These are phyloP conservation scores for Toxonevra muliebris DNA, from an alignment of 2,888 invertebrate species.

Conservation along the genomic window DNA sequence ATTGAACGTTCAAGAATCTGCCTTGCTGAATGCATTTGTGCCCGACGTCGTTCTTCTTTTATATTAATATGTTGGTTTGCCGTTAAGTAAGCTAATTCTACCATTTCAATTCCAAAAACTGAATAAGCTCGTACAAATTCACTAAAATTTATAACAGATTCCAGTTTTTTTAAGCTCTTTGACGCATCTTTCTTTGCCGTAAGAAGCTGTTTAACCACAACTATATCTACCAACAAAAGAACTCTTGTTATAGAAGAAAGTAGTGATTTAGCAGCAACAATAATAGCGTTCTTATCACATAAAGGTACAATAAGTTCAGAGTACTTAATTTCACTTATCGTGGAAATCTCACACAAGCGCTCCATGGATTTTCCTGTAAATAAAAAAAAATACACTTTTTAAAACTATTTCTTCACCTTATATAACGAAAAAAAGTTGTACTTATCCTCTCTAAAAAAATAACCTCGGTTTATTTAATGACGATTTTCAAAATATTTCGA, in stretches of 20 bases:
- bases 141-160: conserved; percentile 90
- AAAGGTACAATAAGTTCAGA: conserved; percentile 73
- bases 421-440: no score
- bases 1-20: conserved; percentile 95
- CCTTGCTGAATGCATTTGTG: conserved; percentile 96
- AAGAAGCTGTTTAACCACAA: conserved; percentile 95
- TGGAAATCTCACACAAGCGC: conserved; percentile 82
- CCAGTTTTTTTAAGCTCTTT: conserved; percentile 82
- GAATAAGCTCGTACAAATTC: conserved; percentile 99
- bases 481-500: no score
- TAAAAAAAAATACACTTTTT: background rate
- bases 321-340: conserved; percentile 68
- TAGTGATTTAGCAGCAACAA: conserved; percentile 91
- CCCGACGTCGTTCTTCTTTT: conserved; percentile 91
- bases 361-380: conserved; percentile 88
- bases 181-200: conserved; percentile 96
- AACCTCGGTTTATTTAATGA: no score
- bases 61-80: conserved; percentile 83
- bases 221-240: conserved; percentile 94
- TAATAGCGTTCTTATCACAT: conserved; percentile 78
- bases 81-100: conserved; percentile 94
- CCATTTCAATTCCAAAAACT: conserved; percentile 98
- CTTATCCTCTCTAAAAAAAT: no score
- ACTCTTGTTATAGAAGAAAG: conserved; percentile 95
- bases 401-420: background rate